phyloP scores from a whole-genome alignment of 2,113 vertebrate species.

The Pterocles burchelli region DNA sequence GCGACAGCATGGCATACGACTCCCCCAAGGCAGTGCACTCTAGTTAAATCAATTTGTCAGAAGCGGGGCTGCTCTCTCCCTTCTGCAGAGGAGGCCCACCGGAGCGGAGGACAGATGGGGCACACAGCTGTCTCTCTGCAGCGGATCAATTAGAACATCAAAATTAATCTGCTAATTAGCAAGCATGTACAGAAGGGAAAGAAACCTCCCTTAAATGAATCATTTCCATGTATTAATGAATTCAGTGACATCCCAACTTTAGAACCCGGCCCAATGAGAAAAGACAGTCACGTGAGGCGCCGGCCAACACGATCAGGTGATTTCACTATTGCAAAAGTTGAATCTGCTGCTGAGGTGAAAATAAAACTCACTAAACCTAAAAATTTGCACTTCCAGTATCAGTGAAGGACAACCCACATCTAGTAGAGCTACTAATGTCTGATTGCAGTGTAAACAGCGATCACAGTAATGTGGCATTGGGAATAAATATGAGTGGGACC shows the following conservation, averaged over 20 bases:
- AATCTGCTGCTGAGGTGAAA: background rate
- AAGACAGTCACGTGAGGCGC: background rate
- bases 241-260: background rate
- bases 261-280: background rate
- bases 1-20: constrained; percentile 13
- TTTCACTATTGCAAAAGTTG: background rate
- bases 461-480: accelerated
- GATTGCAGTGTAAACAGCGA: background rate
- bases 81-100: constrained; percentile 11
- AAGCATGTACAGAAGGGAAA: constrained; percentile 23
- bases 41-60: constrained; percentile 74
- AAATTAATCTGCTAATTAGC: constrained; percentile 75
- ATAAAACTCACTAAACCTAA: background rate
- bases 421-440: background rate
- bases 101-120: constrained; percentile 66
- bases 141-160: constrained; percentile 71
- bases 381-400: background rate
- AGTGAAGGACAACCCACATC: background rate
- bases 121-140: constrained; percentile 67
- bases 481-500: background rate
- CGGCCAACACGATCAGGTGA: accelerated
- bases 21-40: constrained; percentile 57
- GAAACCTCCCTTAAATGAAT: constrained; percentile 47
- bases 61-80: background rate
- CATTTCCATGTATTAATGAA: constrained; percentile 41